Conservation (phyloP, 2,888 invertebrate genomes). For the Apotomis turbidana region DNA sequence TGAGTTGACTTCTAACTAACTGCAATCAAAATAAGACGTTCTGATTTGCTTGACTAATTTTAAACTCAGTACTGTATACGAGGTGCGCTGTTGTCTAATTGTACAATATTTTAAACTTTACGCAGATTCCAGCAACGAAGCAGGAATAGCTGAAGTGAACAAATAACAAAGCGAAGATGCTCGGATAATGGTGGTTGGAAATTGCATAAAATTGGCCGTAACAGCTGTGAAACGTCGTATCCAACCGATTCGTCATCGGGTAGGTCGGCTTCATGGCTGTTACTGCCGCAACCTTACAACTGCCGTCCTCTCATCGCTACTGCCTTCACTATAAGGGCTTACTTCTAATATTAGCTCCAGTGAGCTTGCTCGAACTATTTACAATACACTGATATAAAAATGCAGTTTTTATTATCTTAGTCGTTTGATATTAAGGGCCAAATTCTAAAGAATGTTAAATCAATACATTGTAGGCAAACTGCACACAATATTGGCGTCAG, state of each 20-base stretch:
- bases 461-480: background rate
- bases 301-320: constrained; percentile 3
- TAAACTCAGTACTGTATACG: no score
- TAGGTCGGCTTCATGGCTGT: constrained; percentile 48
- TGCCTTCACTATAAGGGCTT: background rate
- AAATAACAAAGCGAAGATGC: constrained; percentile 14
- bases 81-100: no score
- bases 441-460: constrained; percentile 7
- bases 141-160: background rate
- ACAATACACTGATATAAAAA: constrained; percentile 9
- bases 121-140: background rate
- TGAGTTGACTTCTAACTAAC: no score
- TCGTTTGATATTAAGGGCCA: constrained; percentile 4
- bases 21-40: no score
- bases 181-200: constrained; percentile 43
- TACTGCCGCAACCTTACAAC: constrained; percentile 30
- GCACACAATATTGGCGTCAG: background rate
- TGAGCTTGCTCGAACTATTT: background rate
- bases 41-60: no score
- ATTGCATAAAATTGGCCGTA: constrained; percentile 54
- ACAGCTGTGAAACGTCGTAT: constrained; percentile 53
- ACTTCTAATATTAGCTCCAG: background rate
- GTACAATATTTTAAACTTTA: background rate
- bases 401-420: constrained; percentile 3
- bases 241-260: constrained; percentile 54